Evolutionary conservation across 2,888 invertebrate species (phyloP).

Genomic region (Yponomeuta sedellus): DNA sequence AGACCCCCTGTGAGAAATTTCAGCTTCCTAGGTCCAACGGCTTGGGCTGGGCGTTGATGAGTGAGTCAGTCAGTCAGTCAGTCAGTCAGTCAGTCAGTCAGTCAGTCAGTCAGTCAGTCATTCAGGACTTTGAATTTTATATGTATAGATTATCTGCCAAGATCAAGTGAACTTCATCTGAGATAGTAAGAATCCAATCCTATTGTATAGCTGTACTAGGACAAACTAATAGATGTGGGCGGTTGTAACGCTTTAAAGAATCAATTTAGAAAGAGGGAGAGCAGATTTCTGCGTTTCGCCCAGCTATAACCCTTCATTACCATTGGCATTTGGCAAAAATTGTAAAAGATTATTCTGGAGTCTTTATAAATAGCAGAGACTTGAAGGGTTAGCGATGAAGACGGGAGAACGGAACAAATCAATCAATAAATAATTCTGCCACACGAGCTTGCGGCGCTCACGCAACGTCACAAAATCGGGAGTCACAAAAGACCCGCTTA

Average conservation of each 20-base stretch:
- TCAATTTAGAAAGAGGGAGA: neutral
- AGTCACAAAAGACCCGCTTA: neutral
- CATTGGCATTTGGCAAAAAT: neutral
- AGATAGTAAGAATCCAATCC: no score
- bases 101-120: no score
- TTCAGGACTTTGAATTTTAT: no score
- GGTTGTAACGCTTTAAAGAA: neutral
- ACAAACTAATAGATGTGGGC: no score
- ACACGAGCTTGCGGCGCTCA: neutral
- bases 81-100: no score
- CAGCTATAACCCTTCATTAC: neutral
- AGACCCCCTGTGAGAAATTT: no score
- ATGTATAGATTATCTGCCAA: no score
- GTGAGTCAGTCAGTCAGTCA: no score
- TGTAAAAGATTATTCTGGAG: neutral
- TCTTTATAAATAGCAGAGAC: neutral
- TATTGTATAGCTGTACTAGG: no score
- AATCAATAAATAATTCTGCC: constrained; percentile 12
- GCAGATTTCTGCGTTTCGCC: neutral
- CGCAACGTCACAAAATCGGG: constrained; percentile 13
- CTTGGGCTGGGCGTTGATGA: no score
- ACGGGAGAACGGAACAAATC: neutral
- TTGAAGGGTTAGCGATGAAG: neutral
- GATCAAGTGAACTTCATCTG: no score
- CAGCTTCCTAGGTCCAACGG: no score